Percentiles rank a stretch among this genome's conserved stretches.
Conservation (phyloP, 2,888 invertebrate genomes). For the Sinodicranocentrus sp. region DNA sequence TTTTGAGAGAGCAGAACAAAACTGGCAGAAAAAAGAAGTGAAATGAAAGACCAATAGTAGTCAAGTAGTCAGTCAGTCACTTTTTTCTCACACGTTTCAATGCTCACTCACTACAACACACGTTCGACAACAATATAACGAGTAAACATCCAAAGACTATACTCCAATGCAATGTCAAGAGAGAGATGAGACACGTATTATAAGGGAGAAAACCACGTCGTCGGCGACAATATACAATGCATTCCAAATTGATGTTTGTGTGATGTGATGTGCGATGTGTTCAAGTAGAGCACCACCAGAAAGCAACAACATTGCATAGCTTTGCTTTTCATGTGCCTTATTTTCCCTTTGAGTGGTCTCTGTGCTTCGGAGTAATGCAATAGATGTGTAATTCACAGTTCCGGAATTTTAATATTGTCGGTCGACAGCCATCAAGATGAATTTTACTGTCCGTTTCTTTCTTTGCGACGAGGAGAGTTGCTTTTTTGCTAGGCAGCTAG, state of each 20-base stretch:
- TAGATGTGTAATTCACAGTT: constrained; percentile 73
- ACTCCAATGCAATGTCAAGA: constrained; percentile 64
- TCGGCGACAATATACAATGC: constrained; percentile 72
- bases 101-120: not conserved
- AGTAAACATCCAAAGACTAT: constrained; percentile 6
- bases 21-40: constrained; percentile 38
- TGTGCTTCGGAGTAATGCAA: constrained; percentile 51
- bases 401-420: constrained; percentile 74
- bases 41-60: constrained; percentile 40
- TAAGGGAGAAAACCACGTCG: constrained; percentile 48
- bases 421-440: constrained; percentile 70
- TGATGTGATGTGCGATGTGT: constrained; percentile 52
- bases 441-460: constrained; percentile 67
- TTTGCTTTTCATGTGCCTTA: constrained; percentile 36
- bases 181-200: constrained; percentile 72
- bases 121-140: constrained; percentile 31
- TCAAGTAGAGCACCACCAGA: constrained; percentile 2
- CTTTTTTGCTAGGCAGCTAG: not conserved
- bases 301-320: constrained; percentile 46
- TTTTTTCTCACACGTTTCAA: constrained; percentile 53
- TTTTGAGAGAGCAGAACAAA: not conserved
- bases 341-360: constrained; percentile 58
- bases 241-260: constrained; percentile 75
- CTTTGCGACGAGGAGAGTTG: constrained; percentile 21
- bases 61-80: constrained; percentile 47